Evolutionary conservation across 2,888 invertebrate species (phyloP), one percentile per base, ranked within the genome.

Genomic region (Caprella mutica): DNA sequence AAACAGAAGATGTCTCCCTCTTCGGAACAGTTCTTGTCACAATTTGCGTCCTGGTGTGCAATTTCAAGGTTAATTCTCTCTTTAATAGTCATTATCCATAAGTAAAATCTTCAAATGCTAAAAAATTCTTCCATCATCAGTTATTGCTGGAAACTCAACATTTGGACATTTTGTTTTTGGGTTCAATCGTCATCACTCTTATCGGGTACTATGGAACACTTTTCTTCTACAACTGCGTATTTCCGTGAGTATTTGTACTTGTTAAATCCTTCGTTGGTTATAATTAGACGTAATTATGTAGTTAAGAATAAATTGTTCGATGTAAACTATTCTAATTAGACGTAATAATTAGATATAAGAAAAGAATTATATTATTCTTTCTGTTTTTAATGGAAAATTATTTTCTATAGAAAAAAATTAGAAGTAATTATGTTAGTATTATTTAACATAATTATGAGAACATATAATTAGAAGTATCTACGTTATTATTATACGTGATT

Each of bases 11-110:
- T 60, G 72, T 71, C 72, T 79, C 77, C 72, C 75, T 74, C 64
- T 82, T 78, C 71, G 84, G 84, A 51, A 82, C 76, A 0, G 71
- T 75, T 43, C 73, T 77, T 64, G 83, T 78, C 68, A 81, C 78
- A 69, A 70, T 74, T 58, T 74, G 79, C 60, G 76, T 81, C 38
- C 63, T 80, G 58, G 72, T 81, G 4, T 78, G 77, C 23, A 81
- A 78, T 69, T 69, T 81, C 5, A 82, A 82, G 69, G 72, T 71
- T 61, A 30, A 43, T 54, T 38, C 17, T 21, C n/a, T n/a, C n/a
- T n/a, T n/a, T n/a, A n/a, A n/a, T n/a, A n/a, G n/a, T n/a, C n/a
- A n/a, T n/a, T n/a, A n/a, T 23, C 12, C 39, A 14, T 3, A 52
- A 1, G 17, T 21, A 24, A 5, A 24, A 9, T 6, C 9, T 6